A percentile compares a stretch with the other conserved stretches of the same genome.
phyloP scores from a whole-genome alignment of 2,113 vertebrate species.

The Recurvirostra avosetta region DNA sequence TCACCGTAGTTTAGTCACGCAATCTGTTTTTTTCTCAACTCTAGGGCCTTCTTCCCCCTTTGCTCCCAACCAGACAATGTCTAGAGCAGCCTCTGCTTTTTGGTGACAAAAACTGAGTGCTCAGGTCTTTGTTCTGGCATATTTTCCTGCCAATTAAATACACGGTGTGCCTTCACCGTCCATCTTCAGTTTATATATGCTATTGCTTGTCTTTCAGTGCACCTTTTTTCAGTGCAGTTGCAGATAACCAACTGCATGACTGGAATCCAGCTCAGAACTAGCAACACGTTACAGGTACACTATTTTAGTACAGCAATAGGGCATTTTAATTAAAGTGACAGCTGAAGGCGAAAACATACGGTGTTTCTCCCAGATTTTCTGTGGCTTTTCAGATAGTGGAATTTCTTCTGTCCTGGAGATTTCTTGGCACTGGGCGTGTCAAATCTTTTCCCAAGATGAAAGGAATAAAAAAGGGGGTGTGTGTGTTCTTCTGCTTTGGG shows the following conservation, averaged over 20 bases:
- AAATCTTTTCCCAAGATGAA: not conserved
- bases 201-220: not conserved
- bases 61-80: not conserved
- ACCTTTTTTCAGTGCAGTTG: not conserved
- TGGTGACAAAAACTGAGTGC: not conserved
- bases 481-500: not conserved
- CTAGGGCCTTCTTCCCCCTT: not conserved
- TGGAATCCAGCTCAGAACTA: not conserved
- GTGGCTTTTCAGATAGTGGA: not conserved
- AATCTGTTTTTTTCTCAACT: not conserved
- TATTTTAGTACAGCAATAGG: not conserved
- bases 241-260: not conserved
- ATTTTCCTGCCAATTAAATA: not conserved
- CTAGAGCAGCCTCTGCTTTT: not conserved
- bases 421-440: not conserved
- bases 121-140: not conserved
- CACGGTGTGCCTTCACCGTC: not conserved
- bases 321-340: not conserved
- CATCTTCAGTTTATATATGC: not conserved
- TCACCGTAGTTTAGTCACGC: not conserved
- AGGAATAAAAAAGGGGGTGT: fast-evolving
- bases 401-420: not conserved
- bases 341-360: not conserved
- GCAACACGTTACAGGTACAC: not conserved
- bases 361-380: not conserved